phyloP scores from a whole-genome alignment of 2,113 vertebrate genomes.

The Pelodiscus sinensis region DNA sequence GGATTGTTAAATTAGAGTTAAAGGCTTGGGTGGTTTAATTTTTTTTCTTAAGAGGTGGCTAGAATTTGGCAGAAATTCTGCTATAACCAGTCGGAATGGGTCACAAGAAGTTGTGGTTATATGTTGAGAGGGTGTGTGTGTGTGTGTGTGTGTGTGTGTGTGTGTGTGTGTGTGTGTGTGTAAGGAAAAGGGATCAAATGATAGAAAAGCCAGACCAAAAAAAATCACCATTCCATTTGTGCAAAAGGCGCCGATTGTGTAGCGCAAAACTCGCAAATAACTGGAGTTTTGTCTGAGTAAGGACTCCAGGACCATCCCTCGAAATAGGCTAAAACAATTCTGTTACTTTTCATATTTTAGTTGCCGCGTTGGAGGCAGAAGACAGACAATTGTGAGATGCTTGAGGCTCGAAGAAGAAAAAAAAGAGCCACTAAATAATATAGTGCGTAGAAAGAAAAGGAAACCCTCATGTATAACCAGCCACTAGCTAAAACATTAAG shows the following conservation, averaged over 20 bases:
- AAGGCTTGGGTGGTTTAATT: not conserved
- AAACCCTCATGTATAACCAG: not conserved
- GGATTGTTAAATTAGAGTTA: not conserved
- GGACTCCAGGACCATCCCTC: not conserved
- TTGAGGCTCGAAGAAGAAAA: not conserved
- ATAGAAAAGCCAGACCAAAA: not conserved
- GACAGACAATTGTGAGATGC: not conserved
- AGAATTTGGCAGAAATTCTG: not conserved
- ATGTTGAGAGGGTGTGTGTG: not conserved
- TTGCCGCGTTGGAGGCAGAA: not conserved
- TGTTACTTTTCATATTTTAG: not conserved
- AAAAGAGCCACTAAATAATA: not conserved
- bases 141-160: not conserved
- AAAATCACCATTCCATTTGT: accelerated
- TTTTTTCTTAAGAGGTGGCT: not conserved
- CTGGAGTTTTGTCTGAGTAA: accelerated
- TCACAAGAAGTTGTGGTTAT: not conserved
- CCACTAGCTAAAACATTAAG: not conserved
- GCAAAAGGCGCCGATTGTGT: not conserved
- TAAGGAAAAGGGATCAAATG: not conserved
- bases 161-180: not conserved
- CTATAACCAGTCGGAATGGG: not conserved
- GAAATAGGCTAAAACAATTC: not conserved
- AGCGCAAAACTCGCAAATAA: accelerated
- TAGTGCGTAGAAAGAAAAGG: not conserved